A percentile compares a stretch with the other conserved stretches of the same genome.
These are phyloP conservation scores for Gorsachius goisagi DNA, from an alignment of 2,113 vertebrate genomes.

Conservation along the genomic window DNA sequence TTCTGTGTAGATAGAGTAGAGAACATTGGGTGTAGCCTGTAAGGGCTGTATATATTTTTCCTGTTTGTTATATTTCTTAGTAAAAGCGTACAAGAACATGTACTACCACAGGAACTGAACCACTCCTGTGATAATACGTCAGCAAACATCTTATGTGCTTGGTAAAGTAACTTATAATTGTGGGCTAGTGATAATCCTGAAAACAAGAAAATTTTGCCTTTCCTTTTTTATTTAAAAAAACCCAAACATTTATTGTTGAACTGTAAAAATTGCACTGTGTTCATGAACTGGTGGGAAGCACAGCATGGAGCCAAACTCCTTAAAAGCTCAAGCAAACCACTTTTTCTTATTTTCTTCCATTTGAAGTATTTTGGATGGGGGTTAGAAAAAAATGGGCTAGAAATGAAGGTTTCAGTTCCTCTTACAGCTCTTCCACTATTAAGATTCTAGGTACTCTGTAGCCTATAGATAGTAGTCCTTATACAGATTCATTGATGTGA, in stretches of 20 bases:
- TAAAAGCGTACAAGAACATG: background rate
- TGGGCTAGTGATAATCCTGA: background rate
- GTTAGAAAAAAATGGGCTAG: too few species aligned
- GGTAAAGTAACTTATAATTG: background rate
- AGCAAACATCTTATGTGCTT: background rate
- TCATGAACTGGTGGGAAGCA: background rate
- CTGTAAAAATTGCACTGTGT: background rate
- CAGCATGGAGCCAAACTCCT: background rate
- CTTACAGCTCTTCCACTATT: background rate
- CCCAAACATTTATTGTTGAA: background rate
- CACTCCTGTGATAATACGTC: background rate
- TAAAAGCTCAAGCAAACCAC: background rate
- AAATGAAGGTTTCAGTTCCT: background rate
- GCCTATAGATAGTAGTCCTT: background rate
- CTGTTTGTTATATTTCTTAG: background rate
- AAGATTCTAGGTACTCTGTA: background rate
- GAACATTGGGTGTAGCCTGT: background rate
- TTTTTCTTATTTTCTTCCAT: background rate
- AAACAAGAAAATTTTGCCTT: background rate
- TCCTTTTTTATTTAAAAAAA: background rate
- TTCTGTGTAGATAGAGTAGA: background rate
- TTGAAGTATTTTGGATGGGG: background rate
- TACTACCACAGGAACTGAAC: background rate
- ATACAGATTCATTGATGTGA: background rate
- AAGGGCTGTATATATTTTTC: background rate